These are phyloP conservation scores for Sturnira hondurensis DNA, from an alignment of 2,113 vertebrate species.

Conservation along the genomic window DNA sequence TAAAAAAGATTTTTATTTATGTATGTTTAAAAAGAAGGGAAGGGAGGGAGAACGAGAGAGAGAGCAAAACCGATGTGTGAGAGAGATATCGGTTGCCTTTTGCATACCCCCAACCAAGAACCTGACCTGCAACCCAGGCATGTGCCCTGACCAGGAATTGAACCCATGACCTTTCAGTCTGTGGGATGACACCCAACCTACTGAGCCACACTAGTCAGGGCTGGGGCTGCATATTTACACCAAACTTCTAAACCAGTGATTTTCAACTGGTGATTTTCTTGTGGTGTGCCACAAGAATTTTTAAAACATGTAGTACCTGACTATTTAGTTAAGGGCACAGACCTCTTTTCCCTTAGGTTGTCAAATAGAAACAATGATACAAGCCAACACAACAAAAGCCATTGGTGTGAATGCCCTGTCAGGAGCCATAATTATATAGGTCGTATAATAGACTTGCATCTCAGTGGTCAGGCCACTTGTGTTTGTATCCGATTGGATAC, in stretches of 20 bases:
- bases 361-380: background rate
- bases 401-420: background rate
- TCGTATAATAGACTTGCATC: background rate
- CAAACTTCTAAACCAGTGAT: background rate
- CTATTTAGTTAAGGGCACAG: background rate
- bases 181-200: too few relatives aligned
- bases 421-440: background rate
- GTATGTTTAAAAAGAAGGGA: too few relatives aligned
- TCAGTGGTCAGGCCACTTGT: background rate
- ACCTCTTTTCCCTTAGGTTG: background rate
- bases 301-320: background rate
- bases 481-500: background rate
- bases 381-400: background rate
- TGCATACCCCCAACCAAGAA: too few relatives aligned
- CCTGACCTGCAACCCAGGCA: too few relatives aligned
- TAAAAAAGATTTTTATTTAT: too few relatives aligned
- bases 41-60: background rate
- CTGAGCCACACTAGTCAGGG: too few relatives aligned
- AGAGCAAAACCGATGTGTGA: background rate
- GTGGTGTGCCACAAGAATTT: background rate
- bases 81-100: background rate
- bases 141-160: too few relatives aligned
- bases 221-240: background rate
- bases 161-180: too few relatives aligned
- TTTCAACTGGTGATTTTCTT: too few relatives aligned